A percentile compares a stretch with the other conserved stretches of the same genome.
Evolutionary conservation across 2,888 invertebrate genomes (phyloP).

Genomic region (Onchidella celtica): DNA sequence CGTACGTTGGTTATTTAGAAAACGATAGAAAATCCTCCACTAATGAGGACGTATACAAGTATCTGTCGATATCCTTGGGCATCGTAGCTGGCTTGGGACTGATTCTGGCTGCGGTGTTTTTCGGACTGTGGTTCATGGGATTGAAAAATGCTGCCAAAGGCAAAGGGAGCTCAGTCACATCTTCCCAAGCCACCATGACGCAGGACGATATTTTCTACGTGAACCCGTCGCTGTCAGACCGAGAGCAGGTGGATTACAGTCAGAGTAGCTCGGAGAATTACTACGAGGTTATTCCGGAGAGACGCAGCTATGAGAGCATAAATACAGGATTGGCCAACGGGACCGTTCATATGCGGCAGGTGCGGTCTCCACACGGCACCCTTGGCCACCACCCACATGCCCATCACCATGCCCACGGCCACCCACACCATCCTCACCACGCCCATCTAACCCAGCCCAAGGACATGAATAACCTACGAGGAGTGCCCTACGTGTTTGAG

Average conservation of each 20-base stretch:
- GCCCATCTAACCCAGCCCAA: slow-evolving; percentile 50
- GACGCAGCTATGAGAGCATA: slow-evolving; percentile 74
- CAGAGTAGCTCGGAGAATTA: slow-evolving; percentile 76
- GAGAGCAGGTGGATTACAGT: slow-evolving; percentile 67
- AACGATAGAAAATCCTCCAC: slow-evolving; percentile 40
- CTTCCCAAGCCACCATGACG: slow-evolving; percentile 75
- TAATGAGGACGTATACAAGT: slow-evolving; percentile 56
- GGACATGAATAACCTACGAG: slow-evolving; percentile 53
- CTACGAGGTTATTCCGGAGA: slow-evolving; percentile 75
- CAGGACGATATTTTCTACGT: slow-evolving; percentile 75
- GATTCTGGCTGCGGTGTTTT: slow-evolving; percentile 67
- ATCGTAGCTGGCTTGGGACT: slow-evolving; percentile 69
- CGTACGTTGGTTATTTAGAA: slow-evolving; percentile 59
- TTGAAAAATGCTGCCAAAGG: slow-evolving; percentile 61
- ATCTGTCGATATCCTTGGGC: slow-evolving; percentile 68
- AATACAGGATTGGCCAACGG: slow-evolving; percentile 67
- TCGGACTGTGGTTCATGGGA: slow-evolving; percentile 65
- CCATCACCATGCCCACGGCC: slow-evolving; percentile 55
- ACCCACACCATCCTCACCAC: slow-evolving; percentile 52
- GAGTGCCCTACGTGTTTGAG: slow-evolving; percentile 66
- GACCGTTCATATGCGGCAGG: slow-evolving; percentile 32
- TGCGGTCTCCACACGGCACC: slow-evolving; percentile 52
- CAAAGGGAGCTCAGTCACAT: slow-evolving; percentile 71
- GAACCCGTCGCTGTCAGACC: slow-evolving; percentile 73
- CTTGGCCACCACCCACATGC: slow-evolving; percentile 51